These are phyloP conservation scores for Sylvia atricapilla DNA, from an alignment of 2,113 vertebrate genomes.

Conservation along the genomic window DNA sequence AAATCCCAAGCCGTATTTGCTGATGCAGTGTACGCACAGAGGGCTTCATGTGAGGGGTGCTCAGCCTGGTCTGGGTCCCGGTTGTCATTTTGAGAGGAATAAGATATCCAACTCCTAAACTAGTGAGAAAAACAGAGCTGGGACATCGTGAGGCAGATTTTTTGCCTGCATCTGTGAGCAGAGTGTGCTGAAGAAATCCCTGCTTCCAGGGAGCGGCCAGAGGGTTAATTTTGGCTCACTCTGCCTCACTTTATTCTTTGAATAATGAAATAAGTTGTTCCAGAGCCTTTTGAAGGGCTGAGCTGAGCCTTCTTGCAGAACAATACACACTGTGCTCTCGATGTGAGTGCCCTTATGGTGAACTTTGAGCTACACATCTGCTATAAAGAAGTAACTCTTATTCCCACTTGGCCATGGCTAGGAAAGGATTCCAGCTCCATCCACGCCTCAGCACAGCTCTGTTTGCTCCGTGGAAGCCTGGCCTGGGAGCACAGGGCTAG, in stretches of 20 bases:
- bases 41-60: background rate
- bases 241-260: background rate
- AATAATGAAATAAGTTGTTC: slow-evolving; percentile 68
- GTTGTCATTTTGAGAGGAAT: background rate
- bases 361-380: slow-evolving; percentile 81
- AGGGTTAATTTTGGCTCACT: slow-evolving; percentile 38
- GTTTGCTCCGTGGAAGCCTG: background rate
- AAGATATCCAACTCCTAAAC: background rate
- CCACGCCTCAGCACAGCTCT: background rate
- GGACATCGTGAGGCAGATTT: background rate
- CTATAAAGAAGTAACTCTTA: slow-evolving; percentile 70
- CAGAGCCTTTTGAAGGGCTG: slow-evolving; percentile 44
- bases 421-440: slow-evolving; percentile 33
- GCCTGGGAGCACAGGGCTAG: background rate
- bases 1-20: background rate
- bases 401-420: slow-evolving; percentile 64
- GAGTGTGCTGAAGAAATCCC: background rate
- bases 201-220: background rate
- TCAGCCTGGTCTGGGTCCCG: background rate
- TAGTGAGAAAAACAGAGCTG: background rate
- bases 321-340: slow-evolving; percentile 56
- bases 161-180: background rate
- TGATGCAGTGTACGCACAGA: background rate
- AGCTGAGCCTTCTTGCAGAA: slow-evolving; percentile 49
- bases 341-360: slow-evolving; percentile 69